phyloP scores from a whole-genome alignment of 1,140 invertebrate species.

The Macrocentrus cingulum region DNA sequence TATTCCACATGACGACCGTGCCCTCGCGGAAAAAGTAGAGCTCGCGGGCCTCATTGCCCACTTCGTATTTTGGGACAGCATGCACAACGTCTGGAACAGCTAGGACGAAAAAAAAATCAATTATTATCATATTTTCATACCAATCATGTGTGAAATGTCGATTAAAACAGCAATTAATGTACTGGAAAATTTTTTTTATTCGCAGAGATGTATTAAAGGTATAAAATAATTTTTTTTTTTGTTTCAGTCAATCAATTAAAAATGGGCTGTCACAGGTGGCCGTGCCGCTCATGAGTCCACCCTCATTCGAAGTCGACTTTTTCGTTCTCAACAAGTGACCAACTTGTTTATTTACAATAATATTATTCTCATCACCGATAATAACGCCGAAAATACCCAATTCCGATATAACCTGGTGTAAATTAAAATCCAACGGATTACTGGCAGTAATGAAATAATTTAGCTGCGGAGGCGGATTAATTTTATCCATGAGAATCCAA shows the following conservation, averaged over 20 bases:
- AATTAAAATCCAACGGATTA: conserved; percentile 33
- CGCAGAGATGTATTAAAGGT: too few relatives aligned
- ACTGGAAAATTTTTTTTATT: too few relatives aligned
- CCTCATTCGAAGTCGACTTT: conserved; percentile 78
- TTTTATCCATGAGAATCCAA: conserved; percentile 95
- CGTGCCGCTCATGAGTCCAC: conserved; percentile 85
- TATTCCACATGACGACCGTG: conserved; percentile 91
- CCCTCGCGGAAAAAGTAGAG: conserved; percentile 88
- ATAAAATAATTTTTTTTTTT: too few relatives aligned
- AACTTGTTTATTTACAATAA: conserved; percentile 73
- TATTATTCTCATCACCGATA: conserved; percentile 73
- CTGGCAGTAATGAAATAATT: conserved; percentile 82
- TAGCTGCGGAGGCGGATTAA: conserved; percentile 71
- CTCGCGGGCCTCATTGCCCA: conserved; percentile 71
- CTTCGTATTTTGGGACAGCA: conserved; percentile 73
- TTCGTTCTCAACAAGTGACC: conserved; percentile 96
- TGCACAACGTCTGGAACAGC: conserved; percentile 71
- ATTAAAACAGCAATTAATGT: too few relatives aligned
- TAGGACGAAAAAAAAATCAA: conserved; percentile 32
- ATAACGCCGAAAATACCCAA: conserved; percentile 92
- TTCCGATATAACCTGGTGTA: conserved; percentile 69
- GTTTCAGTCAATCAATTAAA: conserved; percentile 64
- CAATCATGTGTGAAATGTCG: too few relatives aligned
- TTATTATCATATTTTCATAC: not conserved
- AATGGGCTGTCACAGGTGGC: conserved; percentile 87